Conservation (phyloP, 2,113 vertebrate genomes). For the Irena cyanogastra region DNA sequence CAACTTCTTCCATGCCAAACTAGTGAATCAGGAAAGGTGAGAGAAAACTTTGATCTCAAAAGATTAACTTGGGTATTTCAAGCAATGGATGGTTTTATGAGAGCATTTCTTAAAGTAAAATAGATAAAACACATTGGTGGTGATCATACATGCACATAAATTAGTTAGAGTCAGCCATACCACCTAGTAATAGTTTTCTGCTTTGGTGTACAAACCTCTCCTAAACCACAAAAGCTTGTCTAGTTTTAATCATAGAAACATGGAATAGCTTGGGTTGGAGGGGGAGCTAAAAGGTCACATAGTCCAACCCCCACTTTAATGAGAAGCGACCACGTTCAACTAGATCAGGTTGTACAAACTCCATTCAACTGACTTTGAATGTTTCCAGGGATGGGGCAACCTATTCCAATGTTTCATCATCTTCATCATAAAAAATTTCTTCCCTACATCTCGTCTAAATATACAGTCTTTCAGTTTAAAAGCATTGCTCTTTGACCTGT, state of each 20-base stretch:
- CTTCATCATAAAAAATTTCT: neutral
- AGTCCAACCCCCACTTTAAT: rapidly evolving
- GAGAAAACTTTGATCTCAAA: neutral
- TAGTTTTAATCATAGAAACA: neutral
- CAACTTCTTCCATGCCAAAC: neutral
- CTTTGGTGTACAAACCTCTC: neutral
- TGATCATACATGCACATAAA: neutral
- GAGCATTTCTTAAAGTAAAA: neutral
- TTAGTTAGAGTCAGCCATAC: neutral
- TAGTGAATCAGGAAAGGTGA: neutral
- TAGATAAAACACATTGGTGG: neutral
- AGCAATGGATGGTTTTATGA: neutral
- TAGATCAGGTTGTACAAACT: neutral
- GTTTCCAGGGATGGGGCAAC: neutral
- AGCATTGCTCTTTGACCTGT: neutral
- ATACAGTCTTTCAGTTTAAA: neutral
- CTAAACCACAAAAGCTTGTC: neutral
- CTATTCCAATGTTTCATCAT: neutral
- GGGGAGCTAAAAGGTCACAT: too few relatives aligned
- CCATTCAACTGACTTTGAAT: neutral
- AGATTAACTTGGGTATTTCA: neutral
- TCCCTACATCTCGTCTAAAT: neutral
- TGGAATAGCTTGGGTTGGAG: neutral
- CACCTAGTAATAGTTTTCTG: neutral
- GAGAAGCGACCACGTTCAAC: neutral